Evolutionary conservation across 2,113 vertebrate species (phyloP), one percentile per base, ranked within the genome.

Genomic region (Bucco capensis): DNA sequence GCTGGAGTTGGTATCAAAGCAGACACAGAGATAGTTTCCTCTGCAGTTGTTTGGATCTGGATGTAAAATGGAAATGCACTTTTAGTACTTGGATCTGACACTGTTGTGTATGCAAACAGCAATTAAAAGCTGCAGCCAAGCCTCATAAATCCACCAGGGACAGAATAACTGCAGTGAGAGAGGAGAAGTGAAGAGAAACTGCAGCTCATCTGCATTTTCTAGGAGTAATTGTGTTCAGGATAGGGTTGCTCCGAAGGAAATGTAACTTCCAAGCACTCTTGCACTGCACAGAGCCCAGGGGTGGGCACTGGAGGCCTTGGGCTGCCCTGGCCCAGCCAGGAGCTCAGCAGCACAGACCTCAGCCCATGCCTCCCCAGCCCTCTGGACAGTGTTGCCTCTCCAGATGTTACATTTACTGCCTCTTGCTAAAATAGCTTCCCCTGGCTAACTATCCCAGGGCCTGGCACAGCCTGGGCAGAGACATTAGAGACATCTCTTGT

Each of bases 61-160:
- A 38, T 51, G 47, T 40, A 22, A 80, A 67, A 66, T 62, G 64
- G 90, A 80, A 92, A 86, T 13, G 19, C 58, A 21, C 30, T 75
- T 75, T 77, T 23, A 67, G 51, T 18, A 77, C 77, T 72, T 31
- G 90, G 75, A 24, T 83, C 25, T 50, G 56, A 54, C 84, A 54
- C 35, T 23, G 79, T 79, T 44, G 72, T 17, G 85, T 69, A 10
- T 49, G 85, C 72, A 91, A 89, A 88, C 85, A 86, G 89, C 94
- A 92, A 92, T 94, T 91, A 95, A 94, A 92, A 80, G 72, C 82
- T 42, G 51, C 69, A 77, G 93, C 89, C 92, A 88, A 73, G 33
- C 15, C 4, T 14, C 90, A 64, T 95, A 62, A 93, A 95, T 94
- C 83, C 79, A 80, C 75, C 72, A 40, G 72, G 3, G 47, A 89